These are phyloP conservation scores for Setipinna tenuifilis DNA, from an alignment of 2,797 vertebrate genomes.

Conservation along the genomic window DNA sequence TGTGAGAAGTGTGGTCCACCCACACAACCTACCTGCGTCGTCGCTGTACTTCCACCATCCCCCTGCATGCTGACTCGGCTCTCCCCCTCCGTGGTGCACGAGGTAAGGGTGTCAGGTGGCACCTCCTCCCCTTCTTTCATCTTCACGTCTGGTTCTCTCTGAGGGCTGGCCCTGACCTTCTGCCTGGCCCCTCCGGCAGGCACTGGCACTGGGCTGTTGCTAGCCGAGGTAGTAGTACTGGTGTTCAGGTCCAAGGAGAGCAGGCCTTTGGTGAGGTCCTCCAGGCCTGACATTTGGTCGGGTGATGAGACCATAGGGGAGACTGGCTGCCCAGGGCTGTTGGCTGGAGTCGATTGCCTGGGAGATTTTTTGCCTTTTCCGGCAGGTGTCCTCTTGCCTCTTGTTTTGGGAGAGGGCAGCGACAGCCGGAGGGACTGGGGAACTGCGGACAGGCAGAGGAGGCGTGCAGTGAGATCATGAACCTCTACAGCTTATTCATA, in stretches of 20 bases:
- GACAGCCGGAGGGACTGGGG: constrained; percentile 64
- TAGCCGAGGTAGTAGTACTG: constrained; percentile 39
- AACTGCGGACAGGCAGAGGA: constrained; percentile 56
- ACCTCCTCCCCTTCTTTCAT: constrained; percentile 19
- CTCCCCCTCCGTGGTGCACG: constrained; percentile 46
- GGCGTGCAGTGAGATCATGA: not conserved
- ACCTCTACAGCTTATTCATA: not conserved
- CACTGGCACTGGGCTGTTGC: constrained; percentile 48
- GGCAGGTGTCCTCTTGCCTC: constrained; percentile 63
- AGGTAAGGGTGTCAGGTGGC: constrained; percentile 26
- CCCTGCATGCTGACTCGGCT: not conserved
- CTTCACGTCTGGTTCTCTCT: constrained; percentile 33
- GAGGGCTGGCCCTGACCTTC: constrained; percentile 57
- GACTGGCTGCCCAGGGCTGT: constrained; percentile 28
- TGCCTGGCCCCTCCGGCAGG: constrained; percentile 66
- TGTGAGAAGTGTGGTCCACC: not conserved
- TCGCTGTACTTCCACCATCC: constrained; percentile 38
- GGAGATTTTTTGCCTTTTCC: constrained; percentile 66
- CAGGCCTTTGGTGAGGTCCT: constrained; percentile 72
- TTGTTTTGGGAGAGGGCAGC: constrained; percentile 61
- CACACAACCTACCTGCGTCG: constrained; percentile 35
- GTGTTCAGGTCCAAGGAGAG: constrained; percentile 67
- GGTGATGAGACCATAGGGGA: constrained; percentile 35
- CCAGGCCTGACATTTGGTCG: constrained; percentile 51
- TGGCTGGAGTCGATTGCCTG: constrained; percentile 33